Conservation (phyloP, 2,797 vertebrate genomes). For the Urosaurus nigricauda region DNA sequence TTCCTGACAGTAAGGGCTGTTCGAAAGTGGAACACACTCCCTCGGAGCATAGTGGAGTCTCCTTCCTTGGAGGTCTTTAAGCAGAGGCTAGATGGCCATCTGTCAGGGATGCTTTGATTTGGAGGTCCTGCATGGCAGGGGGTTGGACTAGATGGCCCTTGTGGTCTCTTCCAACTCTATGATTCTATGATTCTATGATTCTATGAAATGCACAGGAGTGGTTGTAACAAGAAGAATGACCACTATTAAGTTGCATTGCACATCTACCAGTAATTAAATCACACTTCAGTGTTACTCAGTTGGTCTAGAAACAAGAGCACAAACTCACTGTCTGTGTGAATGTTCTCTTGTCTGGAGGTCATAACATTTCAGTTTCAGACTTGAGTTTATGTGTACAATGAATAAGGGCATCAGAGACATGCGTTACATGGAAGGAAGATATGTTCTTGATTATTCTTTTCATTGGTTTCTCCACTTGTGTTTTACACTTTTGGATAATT, state of each 20-base stretch:
- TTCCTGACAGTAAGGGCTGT: no score
- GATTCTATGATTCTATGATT: no score
- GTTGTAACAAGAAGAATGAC: neutral
- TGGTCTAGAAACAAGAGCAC: neutral
- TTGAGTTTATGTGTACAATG: neutral
- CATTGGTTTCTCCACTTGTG: neutral
- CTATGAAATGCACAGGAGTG: neutral
- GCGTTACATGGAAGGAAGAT: neutral
- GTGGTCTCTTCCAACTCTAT: no score
- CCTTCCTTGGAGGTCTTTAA: no score
- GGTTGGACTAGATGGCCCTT: no score
- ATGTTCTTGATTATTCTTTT: neutral
- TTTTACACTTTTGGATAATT: conserved; percentile 11
- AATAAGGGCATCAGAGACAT: neutral
- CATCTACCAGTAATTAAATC: neutral
- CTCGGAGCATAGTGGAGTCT: no score
- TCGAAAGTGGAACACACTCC: no score
- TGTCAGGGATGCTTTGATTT: no score
- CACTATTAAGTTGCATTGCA: no score
- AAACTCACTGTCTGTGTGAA: neutral
- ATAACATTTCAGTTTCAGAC: neutral
- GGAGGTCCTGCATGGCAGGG: no score
- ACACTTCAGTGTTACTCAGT: neutral
- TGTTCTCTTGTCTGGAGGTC: neutral
- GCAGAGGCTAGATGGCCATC: no score